Evolutionary conservation across 2,797 vertebrate species (phyloP).

Genomic region (Catostomus latipinnis): DNA sequence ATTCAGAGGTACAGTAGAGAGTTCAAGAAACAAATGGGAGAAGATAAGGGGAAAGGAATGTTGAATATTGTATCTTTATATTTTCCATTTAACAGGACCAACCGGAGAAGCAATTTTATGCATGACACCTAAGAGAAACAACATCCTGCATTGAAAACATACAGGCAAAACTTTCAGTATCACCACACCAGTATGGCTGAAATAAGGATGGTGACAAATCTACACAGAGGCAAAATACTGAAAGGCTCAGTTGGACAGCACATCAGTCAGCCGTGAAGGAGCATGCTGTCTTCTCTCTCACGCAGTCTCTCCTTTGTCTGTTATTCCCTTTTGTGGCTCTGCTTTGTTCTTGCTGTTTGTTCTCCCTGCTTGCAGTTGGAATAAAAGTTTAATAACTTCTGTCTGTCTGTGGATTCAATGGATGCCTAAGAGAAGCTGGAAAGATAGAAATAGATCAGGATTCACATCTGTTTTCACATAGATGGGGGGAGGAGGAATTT

Average conservation of each 20-base stretch:
- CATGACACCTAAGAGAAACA: background rate
- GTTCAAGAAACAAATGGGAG: no score
- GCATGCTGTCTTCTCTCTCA: slow-evolving; percentile 42
- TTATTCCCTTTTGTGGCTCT: slow-evolving; percentile 54
- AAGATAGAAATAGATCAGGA: slow-evolving; percentile 55
- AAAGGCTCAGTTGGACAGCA: slow-evolving; percentile 43
- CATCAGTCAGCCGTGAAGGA: slow-evolving; percentile 41
- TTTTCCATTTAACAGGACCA: no score
- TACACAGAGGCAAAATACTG: slow-evolving; percentile 35
- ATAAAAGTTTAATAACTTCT: slow-evolving; percentile 57
- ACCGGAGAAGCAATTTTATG: background rate
- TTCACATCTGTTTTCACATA: slow-evolving; percentile 44
- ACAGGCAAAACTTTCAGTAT: background rate
- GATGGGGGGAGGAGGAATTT: background rate
- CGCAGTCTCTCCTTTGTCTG: slow-evolving; percentile 44
- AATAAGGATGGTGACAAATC: slow-evolving; percentile 43
- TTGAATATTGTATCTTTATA: no score
- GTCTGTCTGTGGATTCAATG: slow-evolving; percentile 40
- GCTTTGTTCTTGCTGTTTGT: slow-evolving; percentile 55
- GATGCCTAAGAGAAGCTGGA: slow-evolving; percentile 49
- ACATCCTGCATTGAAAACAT: slow-evolving; percentile 1
- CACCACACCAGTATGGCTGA: slow-evolving; percentile 29
- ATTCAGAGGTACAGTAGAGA: no score
- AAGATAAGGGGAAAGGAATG: no score
- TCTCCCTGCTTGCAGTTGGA: slow-evolving; percentile 50